phyloP scores from a whole-genome alignment of 2,113 vertebrate species.

The Microtus oregoni region DNA sequence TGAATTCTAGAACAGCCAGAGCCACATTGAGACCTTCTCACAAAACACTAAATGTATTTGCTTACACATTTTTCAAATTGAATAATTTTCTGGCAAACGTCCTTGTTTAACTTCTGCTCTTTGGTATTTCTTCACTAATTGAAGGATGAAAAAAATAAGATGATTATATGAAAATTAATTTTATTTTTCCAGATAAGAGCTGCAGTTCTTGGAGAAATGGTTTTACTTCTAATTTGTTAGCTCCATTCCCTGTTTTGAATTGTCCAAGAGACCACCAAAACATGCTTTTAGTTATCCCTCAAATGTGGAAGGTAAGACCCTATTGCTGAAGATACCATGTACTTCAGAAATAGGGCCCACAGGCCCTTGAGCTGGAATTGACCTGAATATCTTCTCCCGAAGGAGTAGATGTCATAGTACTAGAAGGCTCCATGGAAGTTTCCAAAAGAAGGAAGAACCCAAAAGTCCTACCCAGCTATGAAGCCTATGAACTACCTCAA shows the following conservation, averaged over 20 bases:
- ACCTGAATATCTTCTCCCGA: neutral
- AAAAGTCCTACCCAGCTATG: neutral
- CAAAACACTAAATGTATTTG: neutral
- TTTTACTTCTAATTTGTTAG: constrained; percentile 46
- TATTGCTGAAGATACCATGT: neutral
- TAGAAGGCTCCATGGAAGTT: neutral
- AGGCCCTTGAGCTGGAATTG: neutral
- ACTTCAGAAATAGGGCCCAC: neutral
- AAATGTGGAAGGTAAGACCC: neutral
- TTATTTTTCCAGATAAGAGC: neutral
- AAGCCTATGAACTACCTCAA: neutral
- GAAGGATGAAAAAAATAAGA: constrained; percentile 13
- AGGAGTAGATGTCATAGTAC: neutral
- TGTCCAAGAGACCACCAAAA: neutral
- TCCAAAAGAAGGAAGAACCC: neutral
- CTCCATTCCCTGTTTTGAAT: constrained; percentile 2
- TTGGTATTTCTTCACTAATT: neutral
- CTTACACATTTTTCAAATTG: neutral
- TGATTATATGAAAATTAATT: constrained; percentile 4
- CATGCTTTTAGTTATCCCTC: neutral
- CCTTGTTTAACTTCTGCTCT: constrained; percentile 7
- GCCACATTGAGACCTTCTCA: neutral
- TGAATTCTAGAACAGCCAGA: neutral
- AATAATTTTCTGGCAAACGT: neutral
- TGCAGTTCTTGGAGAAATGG: neutral